Evolutionary conservation across 2,888 invertebrate genomes (phyloP).

Genomic region (Phyto melanocephala): DNA sequence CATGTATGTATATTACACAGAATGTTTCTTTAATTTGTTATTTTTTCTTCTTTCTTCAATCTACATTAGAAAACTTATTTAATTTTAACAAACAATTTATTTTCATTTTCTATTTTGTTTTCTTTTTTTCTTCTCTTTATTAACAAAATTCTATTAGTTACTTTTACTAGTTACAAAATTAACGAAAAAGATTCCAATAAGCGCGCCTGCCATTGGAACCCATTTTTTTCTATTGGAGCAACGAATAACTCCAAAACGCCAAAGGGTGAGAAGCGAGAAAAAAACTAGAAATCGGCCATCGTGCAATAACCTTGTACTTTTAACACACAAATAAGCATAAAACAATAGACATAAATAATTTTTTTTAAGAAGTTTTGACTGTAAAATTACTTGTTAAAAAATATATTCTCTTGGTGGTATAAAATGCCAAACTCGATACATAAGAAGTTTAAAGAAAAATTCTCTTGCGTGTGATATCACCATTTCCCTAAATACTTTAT

Average conservation of each 20-base stretch:
- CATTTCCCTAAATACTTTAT: too few species aligned
- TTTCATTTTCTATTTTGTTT: constrained; percentile 1
- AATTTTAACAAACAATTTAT: background rate
- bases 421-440: too few species aligned
- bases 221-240: constrained; percentile 43
- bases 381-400: too few species aligned
- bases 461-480: too few species aligned
- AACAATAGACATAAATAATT: background rate
- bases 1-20: background rate
- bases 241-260: constrained; percentile 12
- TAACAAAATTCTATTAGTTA: constrained; percentile 39
- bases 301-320: constrained; percentile 70
- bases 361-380: too few species aligned
- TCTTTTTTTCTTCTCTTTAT: constrained; percentile 14
- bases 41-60: background rate
- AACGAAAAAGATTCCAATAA: constrained; percentile 48
- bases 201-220: constrained; percentile 51
- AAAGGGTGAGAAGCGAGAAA: constrained; percentile 19
- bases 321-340: constrained; percentile 59
- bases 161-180: constrained; percentile 20
- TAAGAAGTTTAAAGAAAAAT: too few species aligned
- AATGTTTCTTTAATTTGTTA: too few species aligned
- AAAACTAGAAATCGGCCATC: constrained; percentile 63
- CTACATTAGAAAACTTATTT: background rate
- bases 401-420: too few species aligned